Conservation (phyloP, 2,797 vertebrate species). For the Sylvia borin region DNA sequence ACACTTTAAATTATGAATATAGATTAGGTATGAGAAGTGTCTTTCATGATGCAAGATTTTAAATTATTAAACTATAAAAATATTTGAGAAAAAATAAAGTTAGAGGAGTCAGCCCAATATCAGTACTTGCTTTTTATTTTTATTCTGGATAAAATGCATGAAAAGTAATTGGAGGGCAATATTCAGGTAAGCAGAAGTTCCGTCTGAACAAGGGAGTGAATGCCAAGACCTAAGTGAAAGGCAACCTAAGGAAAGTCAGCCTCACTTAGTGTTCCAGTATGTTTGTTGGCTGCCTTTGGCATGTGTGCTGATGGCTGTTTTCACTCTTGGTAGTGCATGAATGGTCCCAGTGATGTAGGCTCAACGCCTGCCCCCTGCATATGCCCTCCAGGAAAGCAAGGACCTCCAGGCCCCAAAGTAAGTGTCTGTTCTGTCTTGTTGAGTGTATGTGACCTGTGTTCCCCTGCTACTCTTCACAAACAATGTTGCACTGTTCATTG, state of each 20-base stretch:
- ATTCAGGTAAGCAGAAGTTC: neutral
- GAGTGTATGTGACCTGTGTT: neutral
- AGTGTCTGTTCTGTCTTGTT: slow-evolving; percentile 32
- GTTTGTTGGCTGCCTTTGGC: neutral
- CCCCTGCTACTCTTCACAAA: neutral
- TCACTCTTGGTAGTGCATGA: slow-evolving; percentile 84
- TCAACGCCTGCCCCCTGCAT: slow-evolving; percentile 87
- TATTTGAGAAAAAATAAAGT: neutral
- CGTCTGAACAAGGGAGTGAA: neutral
- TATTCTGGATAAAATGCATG: neutral
- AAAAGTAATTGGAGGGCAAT: neutral
- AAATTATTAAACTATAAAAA: neutral
- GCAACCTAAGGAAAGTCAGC: neutral
- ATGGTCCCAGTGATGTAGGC: slow-evolving; percentile 85
- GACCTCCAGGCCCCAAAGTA: slow-evolving; percentile 88
- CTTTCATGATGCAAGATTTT: neutral
- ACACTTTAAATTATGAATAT: neutral
- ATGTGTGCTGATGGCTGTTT: neutral
- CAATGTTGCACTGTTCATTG: neutral
- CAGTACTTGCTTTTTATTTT: neutral
- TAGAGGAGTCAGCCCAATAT: neutral
- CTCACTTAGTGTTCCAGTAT: rapidly evolving
- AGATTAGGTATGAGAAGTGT: neutral
- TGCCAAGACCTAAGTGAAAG: neutral
- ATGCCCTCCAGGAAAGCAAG: slow-evolving; percentile 90